phyloP scores from a whole-genome alignment of 2,888 invertebrate genomes.

The Sinohyriopsis cumingii region DNA sequence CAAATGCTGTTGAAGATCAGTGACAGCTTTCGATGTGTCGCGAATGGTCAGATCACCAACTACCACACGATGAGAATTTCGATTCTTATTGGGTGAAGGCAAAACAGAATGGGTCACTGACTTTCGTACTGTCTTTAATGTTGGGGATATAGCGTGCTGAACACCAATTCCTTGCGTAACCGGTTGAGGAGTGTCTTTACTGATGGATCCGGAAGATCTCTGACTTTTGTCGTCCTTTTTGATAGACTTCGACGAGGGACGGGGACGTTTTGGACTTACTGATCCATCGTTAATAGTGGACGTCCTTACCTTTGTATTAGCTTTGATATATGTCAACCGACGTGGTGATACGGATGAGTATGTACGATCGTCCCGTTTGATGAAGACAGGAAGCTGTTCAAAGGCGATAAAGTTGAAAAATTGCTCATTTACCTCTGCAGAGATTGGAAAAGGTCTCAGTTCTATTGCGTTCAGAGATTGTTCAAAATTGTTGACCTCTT shows the following conservation, averaged over 20 bases:
- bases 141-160: slow-evolving; percentile 10
- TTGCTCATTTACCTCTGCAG: slow-evolving; percentile 25
- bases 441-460: slow-evolving; percentile 29
- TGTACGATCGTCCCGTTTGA: no score
- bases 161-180: slow-evolving; percentile 15
- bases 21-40: slow-evolving; percentile 22
- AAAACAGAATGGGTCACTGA: slow-evolving; percentile 11
- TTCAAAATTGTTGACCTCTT: slow-evolving; percentile 32
- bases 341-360: no score
- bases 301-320: no score
- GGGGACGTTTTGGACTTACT: no score
- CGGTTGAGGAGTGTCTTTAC: slow-evolving; percentile 11
- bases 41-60: slow-evolving; percentile 28
- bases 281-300: no score
- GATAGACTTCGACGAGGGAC: no score
- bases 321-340: no score
- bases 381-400: slow-evolving; percentile 6
- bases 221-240: no score
- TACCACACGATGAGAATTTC: slow-evolving; percentile 27
- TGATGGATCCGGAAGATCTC: no score
- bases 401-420: slow-evolving; percentile 35
- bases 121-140: slow-evolving; percentile 17
- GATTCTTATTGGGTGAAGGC: slow-evolving; percentile 14
- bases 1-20: slow-evolving; percentile 12
- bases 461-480: slow-evolving; percentile 30